Evolutionary conservation across 1,140 invertebrate species (phyloP), one percentile per base, ranked within the genome.

Genomic region (Dendroctonus ponderosae): DNA sequence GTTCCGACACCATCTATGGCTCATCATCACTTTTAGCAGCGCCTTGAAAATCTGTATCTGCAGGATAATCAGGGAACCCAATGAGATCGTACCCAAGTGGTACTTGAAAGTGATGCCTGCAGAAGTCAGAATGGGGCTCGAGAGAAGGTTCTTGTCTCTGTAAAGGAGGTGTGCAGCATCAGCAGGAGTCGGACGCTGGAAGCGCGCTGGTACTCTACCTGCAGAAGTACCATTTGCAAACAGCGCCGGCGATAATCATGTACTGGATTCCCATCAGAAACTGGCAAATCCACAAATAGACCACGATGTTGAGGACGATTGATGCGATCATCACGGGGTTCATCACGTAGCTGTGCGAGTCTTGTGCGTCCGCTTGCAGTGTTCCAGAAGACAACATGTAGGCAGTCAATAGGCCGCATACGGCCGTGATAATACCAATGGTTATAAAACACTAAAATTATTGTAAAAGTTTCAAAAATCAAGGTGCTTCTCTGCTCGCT

Each of bases 261-360:
- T 91, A 87, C 71, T 93, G 90, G 76, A 89, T 91, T 14, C 88
- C 88, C 42, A 90, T 78, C 50, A 88, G 83, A 74, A 92, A 92
- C 78, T 91, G 87, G 41, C 79, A 79, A n/a, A 87, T 78, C 85
- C 91, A 91, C 57, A 91, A 82, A 39, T 87, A 80, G n/a, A 85
- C 84, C 67, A 91, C 84, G 5, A 91, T 54, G 51, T 70, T 68
- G 38, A 61, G 68, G 3, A 58, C 40, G 38, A 65, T 43, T 3
- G 74, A 2, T 26, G 26, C 3, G 1, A 3, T 26, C 86, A 76
- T 88, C 85, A 85, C 86, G 86, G 71, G 86, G 82, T 67, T 86
- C 79, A 65, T 83, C 77, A 80, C 86, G 76, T 67, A 82, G 7
- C 69, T 40, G 53, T 71, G 68, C 37, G 57, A 54, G 15, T 57